Evolutionary conservation across 1,140 invertebrate genomes (phyloP).

Genomic region (Drosophila triauraria): DNA sequence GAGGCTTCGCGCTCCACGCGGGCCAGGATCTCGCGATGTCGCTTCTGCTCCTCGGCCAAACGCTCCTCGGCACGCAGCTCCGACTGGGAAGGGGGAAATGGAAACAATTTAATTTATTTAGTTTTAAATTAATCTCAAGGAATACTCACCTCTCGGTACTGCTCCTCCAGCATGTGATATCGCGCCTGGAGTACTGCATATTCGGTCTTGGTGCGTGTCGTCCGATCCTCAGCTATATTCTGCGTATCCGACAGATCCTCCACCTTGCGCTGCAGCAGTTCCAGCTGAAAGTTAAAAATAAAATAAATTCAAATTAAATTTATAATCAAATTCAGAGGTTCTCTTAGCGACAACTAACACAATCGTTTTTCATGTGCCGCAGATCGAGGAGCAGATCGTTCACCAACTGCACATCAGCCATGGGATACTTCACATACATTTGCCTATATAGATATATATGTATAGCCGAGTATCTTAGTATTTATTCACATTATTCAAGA

Average conservation of each 20-base stretch:
- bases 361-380: conserved; percentile 77
- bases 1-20: conserved; percentile 94
- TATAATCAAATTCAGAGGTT: background rate
- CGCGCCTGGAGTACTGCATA: conserved; percentile 95
- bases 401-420: conserved; percentile 80
- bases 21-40: conserved; percentile 92
- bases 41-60: conserved; percentile 93
- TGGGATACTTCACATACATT: conserved; percentile 83
- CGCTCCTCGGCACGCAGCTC: conserved; percentile 94
- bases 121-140: background rate
- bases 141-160: conserved; percentile 91
- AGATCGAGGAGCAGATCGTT: conserved; percentile 80
- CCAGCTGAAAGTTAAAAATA: conserved; percentile 88
- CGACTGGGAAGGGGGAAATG: conserved; percentile 79
- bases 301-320: background rate
- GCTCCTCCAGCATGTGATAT: conserved; percentile 96
- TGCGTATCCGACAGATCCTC: conserved; percentile 94
- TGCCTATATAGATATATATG: conserved; percentile 56
- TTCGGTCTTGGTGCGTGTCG: conserved; percentile 94
- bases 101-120: background rate
- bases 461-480: no score
- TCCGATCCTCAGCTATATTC: conserved; percentile 93
- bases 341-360: conserved; percentile 72
- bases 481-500: conserved; percentile 39
- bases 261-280: conserved; percentile 96